A percentile compares a stretch with the other conserved stretches of the same genome.
Evolutionary conservation across 1,140 invertebrate genomes (phyloP).

Genomic region (Lepidotrigona ventralis): DNA sequence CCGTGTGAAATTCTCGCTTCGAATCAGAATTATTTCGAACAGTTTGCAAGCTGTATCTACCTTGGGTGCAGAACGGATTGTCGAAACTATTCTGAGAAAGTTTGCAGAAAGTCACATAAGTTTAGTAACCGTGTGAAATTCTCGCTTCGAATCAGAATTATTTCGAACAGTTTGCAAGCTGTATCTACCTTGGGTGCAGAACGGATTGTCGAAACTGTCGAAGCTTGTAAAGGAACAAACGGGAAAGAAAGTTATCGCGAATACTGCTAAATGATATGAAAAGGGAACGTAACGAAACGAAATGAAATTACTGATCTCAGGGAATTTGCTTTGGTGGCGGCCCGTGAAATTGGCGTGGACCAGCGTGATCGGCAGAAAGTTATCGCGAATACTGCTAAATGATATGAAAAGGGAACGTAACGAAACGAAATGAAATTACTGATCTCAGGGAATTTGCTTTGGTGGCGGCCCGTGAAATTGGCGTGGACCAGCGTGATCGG

Average conservation of each 20-base stretch:
- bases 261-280: too few species aligned
- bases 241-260: too few species aligned
- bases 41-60: too few species aligned
- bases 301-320: conserved; percentile 17
- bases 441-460: conserved; percentile 15
- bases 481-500: not conserved
- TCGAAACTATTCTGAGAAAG: not conserved
- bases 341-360: conserved; percentile 7
- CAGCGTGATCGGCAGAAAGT: not conserved
- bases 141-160: not conserved
- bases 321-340: conserved; percentile 23
- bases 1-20: not conserved
- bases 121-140: not conserved
- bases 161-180: not conserved
- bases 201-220: not conserved
- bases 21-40: not conserved
- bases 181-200: too few species aligned
- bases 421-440: conserved; percentile 27
- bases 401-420: too few species aligned
- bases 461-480: too few species aligned
- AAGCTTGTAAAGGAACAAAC: too few species aligned
- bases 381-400: too few species aligned
- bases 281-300: not conserved
- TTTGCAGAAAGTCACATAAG: not conserved
- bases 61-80: too few species aligned